phyloP scores from a whole-genome alignment of 2,888 invertebrate genomes.

The Rhingia campestris region DNA sequence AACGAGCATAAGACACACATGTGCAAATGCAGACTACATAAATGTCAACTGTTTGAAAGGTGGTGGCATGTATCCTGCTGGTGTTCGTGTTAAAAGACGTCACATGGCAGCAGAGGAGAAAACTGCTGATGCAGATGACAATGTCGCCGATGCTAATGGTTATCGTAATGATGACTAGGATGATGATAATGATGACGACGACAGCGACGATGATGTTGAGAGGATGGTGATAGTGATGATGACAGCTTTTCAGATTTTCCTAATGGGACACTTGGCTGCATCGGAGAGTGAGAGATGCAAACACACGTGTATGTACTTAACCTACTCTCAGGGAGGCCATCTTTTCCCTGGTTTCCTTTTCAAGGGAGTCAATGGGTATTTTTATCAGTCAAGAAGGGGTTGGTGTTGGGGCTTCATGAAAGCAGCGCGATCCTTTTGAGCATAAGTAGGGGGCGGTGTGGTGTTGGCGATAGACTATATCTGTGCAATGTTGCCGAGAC shows the following conservation, averaged over 20 bases:
- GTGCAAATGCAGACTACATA: constrained; percentile 22
- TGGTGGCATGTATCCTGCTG: neutral
- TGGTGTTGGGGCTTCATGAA: neutral
- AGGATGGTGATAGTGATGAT: constrained; percentile 67
- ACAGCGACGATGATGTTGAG: constrained; percentile 49
- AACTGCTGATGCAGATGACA: constrained; percentile 73
- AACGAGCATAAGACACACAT: constrained; percentile 12
- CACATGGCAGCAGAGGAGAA: constrained; percentile 35
- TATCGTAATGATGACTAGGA: constrained; percentile 62
- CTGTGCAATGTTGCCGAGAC: constrained; percentile 13
- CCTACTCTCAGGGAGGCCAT: constrained; percentile 64
- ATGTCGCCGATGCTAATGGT: constrained; percentile 71
- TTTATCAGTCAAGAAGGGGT: constrained; percentile 22
- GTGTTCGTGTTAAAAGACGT: constrained; percentile 49
- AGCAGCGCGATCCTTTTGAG: constrained; percentile 48
- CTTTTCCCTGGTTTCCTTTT: constrained; percentile 26
- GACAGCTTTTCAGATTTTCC: constrained; percentile 69
- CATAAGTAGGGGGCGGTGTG: constrained; percentile 22
- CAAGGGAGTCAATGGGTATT: constrained; percentile 47
- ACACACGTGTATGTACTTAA: constrained; percentile 61
- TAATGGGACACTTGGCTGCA: constrained; percentile 60
- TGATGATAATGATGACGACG: constrained; percentile 66
- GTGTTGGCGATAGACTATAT: constrained; percentile 21
- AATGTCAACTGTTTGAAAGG: constrained; percentile 42
- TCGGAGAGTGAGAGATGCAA: constrained; percentile 22